These are phyloP conservation scores for Stenotaenia linearis DNA, from an alignment of 2,888 invertebrate species.

Conservation along the genomic window DNA sequence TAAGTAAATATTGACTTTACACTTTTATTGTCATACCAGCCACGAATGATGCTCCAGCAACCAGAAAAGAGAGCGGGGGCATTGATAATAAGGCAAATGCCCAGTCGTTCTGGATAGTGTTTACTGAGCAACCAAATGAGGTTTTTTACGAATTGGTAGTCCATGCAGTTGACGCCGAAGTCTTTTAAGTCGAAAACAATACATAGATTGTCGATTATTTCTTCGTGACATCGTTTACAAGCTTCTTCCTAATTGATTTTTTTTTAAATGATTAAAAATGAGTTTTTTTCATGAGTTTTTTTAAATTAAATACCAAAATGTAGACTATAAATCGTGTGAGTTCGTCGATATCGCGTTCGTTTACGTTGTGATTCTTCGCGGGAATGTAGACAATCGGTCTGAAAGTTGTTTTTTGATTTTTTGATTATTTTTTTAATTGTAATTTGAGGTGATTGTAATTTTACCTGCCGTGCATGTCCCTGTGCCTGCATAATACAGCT, in stretches of 20 bases:
- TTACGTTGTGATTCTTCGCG: conserved; percentile 65
- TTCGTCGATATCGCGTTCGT: conserved; percentile 66
- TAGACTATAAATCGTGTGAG: conserved; percentile 71
- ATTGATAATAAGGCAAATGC: conserved; percentile 68
- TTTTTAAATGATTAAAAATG: too few species aligned
- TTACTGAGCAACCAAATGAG: conserved; percentile 69
- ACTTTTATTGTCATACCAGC: conserved; percentile 53
- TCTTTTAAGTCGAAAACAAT: conserved; percentile 71
- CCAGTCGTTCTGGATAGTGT: conserved; percentile 72
- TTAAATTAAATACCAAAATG: conserved; percentile 55
- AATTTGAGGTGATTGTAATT: not conserved
- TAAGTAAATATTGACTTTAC: not conserved
- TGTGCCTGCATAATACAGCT: conserved; percentile 63
- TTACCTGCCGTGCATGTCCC: conserved; percentile 59
- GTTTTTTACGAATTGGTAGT: conserved; percentile 72
- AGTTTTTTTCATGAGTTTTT: too few species aligned
- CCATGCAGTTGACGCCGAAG: conserved; percentile 71
- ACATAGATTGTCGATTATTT: conserved; percentile 70
- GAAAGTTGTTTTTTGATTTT: conserved; percentile 29
- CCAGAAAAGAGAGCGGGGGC: conserved; percentile 68
- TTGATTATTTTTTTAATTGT: not conserved
- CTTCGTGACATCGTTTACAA: conserved; percentile 70
- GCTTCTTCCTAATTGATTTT: conserved; percentile 66
- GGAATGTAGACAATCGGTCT: conserved; percentile 73
- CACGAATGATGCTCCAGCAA: conserved; percentile 70